Evolutionary conservation across 2,113 vertebrate genomes (phyloP), one percentile per base, ranked within the genome.

Genomic region (Corythaeola cristata): DNA sequence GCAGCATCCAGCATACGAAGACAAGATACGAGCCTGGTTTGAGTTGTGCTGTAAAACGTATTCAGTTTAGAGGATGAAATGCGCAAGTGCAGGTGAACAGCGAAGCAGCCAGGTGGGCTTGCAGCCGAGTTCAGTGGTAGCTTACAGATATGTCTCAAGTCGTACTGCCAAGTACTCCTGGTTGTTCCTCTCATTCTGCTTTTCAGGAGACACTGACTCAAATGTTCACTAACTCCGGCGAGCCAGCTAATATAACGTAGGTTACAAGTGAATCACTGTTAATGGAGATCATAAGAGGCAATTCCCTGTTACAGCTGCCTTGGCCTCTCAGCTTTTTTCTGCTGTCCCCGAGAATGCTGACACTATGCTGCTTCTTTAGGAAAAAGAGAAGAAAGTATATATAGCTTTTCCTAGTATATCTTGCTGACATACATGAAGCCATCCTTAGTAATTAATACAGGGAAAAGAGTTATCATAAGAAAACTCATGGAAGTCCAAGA

Each of bases 1-100:
- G 74, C 86, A 33, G 71, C 30, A 19, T 5, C n/a, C 41, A 2
- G 22, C 0, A 0, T 6, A 2, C 0, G 69, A 45, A 32, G 32
- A 12, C 9, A 3, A 9, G 37, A 8, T 9, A 1, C 10, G 28
- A 30, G n/a, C 60, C 8, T 28, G 3, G 9, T 28, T 32, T 4
- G 5, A 47, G 37, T 9, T 8, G 63, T 3, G 0, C 28, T 15
- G 49, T 3, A 8, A 14, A 33, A 14, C 2, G 19, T 5, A 0
- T 17, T 32, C 4, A 32, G n/a, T 35, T 37, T 11, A 13, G 78
- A 58, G 37, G 74, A 18, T 33, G 28, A 39, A 41, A n/a, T 8
- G 62, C 9, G 2, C 32, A 13, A 1, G 15, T 12, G 49, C 52
- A 17, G 60, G 4, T 15, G 81, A 11, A 6, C 6, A 12, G 37